A percentile compares a stretch with the other conserved stretches of the same genome.
Evolutionary conservation across 1,140 invertebrate genomes (phyloP).

Genomic region (Listronotus oregonensis): DNA sequence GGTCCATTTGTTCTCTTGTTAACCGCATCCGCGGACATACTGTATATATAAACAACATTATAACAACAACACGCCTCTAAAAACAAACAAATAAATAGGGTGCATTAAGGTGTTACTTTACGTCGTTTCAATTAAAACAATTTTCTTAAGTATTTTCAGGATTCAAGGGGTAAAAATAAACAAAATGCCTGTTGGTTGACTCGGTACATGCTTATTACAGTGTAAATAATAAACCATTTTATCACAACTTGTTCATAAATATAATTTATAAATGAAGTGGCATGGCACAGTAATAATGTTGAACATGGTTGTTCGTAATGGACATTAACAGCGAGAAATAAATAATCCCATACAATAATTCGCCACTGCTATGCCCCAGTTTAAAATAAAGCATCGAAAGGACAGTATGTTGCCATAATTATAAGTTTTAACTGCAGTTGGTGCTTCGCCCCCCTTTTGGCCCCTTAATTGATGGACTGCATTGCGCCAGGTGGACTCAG

Average conservation of each 20-base stretch:
- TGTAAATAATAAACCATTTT: slow-evolving; percentile 11
- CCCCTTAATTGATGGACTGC: slow-evolving; percentile 28
- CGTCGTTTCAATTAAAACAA: no score
- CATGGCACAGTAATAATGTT: slow-evolving; percentile 22
- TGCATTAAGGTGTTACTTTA: no score
- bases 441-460: slow-evolving; percentile 10
- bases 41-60: no score
- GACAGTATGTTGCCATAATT: slow-evolving; percentile 30
- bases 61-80: no score
- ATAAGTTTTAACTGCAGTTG: slow-evolving; percentile 32
- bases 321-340: slow-evolving; percentile 22
- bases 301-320: slow-evolving; percentile 25
- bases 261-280: slow-evolving; percentile 19
- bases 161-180: no score
- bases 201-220: no score
- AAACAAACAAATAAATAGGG: no score
- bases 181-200: no score
- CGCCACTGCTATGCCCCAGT: slow-evolving; percentile 7
- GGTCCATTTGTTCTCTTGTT: no score
- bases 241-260: slow-evolving; percentile 5
- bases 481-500: slow-evolving; percentile 24
- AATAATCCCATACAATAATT: slow-evolving; percentile 26
- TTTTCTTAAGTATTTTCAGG: no score
- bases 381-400: slow-evolving; percentile 32
- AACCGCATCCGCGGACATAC: no score